Conservation (phyloP, 2,113 vertebrate species). For the Mormoops blainvillei region DNA sequence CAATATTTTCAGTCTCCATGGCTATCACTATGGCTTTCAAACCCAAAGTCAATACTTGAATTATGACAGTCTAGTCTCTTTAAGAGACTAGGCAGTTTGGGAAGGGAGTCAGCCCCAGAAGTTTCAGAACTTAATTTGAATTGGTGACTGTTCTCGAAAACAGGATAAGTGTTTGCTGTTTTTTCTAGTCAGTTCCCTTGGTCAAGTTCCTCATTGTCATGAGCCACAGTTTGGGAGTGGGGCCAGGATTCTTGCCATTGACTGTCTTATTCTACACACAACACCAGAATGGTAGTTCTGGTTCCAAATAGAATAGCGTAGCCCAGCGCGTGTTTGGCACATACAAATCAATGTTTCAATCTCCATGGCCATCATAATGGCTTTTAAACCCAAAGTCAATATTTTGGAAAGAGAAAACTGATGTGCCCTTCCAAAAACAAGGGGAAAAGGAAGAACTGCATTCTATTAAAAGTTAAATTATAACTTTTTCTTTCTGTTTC, state of each 20-base stretch:
- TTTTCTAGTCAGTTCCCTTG: background rate
- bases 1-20: background rate
- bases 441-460: background rate
- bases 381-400: slow-evolving; percentile 9
- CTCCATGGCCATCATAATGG: background rate
- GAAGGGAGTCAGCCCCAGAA: background rate
- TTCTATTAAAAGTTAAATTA: background rate
- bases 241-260: background rate
- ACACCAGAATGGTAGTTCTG: background rate
- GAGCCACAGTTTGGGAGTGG: background rate
- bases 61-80: background rate
- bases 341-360: background rate
- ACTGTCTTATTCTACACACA: background rate
- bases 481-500: slow-evolving; percentile 52
- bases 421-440: background rate
- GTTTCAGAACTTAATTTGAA: background rate
- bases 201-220: background rate
- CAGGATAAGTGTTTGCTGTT: background rate
- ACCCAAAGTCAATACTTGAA: background rate
- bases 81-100: background rate
- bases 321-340: background rate
- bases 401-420: slow-evolving; percentile 18
- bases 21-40: background rate
- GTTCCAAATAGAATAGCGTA: background rate
- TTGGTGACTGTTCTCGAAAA: background rate